phyloP scores from a whole-genome alignment of 2,797 vertebrate species.

The Microctenopoma lineatum region DNA sequence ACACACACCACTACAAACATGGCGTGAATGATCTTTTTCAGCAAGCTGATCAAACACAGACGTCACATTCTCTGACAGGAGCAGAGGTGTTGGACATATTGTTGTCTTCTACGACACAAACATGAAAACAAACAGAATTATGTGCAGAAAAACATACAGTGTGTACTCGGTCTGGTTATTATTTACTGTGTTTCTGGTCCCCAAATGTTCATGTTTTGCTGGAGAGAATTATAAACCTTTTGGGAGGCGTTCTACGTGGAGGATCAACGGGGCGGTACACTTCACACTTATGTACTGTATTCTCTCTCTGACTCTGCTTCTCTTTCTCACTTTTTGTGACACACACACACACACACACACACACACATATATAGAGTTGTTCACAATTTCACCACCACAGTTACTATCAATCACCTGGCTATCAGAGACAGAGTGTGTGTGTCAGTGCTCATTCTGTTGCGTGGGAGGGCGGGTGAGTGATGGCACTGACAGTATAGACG shows the following conservation, averaged over 20 bases:
- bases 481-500: conserved; percentile 78
- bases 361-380: conserved; percentile 23
- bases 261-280: neutral
- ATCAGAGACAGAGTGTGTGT: conserved; percentile 34
- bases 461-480: conserved; percentile 69
- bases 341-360: neutral
- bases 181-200: neutral
- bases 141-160: neutral
- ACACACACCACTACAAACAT: conserved; percentile 4
- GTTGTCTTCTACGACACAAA: neutral
- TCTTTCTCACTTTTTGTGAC: neutral
- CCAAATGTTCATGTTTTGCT: neutral
- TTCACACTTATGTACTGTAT: neutral
- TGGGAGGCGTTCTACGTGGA: conserved; percentile 1
- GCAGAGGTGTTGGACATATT: conserved; percentile 9
- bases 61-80: conserved; percentile 7
- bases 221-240: conserved; percentile 5
- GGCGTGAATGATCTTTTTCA: conserved; percentile 27
- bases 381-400: conserved; percentile 61
- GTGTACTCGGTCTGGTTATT: conserved; percentile 4
- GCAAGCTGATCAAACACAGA: conserved; percentile 27
- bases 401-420: conserved; percentile 68
- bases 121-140: conserved; percentile 4
- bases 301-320: conserved; percentile 1
- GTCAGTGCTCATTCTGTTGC: conserved; percentile 42